A percentile compares a stretch with the other conserved stretches of the same genome.
phyloP scores from a whole-genome alignment of 2,113 vertebrate genomes.

The Eretmochelys imbricata region DNA sequence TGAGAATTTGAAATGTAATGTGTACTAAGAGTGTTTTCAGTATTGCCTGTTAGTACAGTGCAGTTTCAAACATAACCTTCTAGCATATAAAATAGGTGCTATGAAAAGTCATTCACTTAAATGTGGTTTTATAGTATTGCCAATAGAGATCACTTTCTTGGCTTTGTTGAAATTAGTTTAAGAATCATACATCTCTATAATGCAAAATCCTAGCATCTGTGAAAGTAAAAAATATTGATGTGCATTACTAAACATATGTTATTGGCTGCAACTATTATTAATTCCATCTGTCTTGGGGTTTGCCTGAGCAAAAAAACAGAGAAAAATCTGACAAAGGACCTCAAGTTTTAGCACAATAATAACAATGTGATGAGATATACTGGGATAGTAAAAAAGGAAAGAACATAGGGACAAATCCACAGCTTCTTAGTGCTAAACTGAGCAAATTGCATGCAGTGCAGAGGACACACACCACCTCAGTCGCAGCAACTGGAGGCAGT shows the following conservation, averaged over 20 bases:
- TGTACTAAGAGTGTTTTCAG: neutral
- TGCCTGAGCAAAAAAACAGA: slow-evolving; percentile 41
- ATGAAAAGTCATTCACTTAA: neutral
- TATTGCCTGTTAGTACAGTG: neutral
- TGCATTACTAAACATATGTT: slow-evolving; percentile 47
- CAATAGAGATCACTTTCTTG: neutral
- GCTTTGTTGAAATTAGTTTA: neutral
- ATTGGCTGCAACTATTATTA: slow-evolving; percentile 60
- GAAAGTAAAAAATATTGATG: slow-evolving; percentile 57
- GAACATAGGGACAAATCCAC: slow-evolving; percentile 45
- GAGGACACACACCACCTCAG: neutral
- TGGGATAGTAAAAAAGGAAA: slow-evolving; percentile 25
- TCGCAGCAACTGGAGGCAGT: neutral
- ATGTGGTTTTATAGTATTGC: neutral
- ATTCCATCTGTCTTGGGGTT: slow-evolving; percentile 58
- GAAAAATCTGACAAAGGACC: slow-evolving; percentile 38
- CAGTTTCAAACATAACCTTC: neutral
- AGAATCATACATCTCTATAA: neutral
- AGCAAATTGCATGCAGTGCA: slow-evolving; percentile 50
- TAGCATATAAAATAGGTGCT: neutral
- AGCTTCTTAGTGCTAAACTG: slow-evolving; percentile 39
- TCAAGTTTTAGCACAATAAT: slow-evolving; percentile 19
- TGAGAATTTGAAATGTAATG: neutral
- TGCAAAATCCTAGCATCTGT: slow-evolving; percentile 30
- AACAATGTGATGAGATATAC: slow-evolving; percentile 36